Evolutionary conservation across 1,140 invertebrate species (phyloP), one percentile per base, ranked within the genome.

Genomic region (Teleopsis dalmanni): DNA sequence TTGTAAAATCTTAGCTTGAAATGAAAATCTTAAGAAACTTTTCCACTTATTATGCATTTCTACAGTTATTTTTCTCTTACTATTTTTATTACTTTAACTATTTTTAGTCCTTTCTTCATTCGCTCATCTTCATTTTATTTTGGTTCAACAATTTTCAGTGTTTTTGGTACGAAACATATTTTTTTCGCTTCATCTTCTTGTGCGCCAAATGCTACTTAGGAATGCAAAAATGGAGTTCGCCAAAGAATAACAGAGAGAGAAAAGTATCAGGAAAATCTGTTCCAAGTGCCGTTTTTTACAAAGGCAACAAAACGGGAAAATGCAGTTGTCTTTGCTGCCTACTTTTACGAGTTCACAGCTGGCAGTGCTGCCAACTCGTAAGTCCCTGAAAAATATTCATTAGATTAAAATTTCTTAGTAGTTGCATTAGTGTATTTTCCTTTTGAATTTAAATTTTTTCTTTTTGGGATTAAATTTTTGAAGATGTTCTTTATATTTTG

Each of bases 341-440:
- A 6, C 14, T 43, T 19, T 43, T 13, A 19, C 4, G 9, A 2
- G 16, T 11, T n/a, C 3, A n/a, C 27, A 29, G 7, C 13, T 5
- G 16, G 16, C 26, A 13, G 4, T 19, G 7, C 13, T 31, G 8
- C 7, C 18, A 31, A 31, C 26, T 16, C 6, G 11, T 29, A 29
- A 43, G 26, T 43, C 41, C 3, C 41, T 43, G 23, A 31, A 43
- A 43, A 43, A 43, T 43, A 43, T 43, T 43, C 41, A 43, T 43
- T 43, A 43, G 16, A n/a, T 5, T 31, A 43, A 43, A 43, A 43
- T 31, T 19, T 16, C 41, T 43, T 8, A 29, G 7, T 29, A 29
- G 7, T 29, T 29, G 13, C 27, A 29, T 29, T 29, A 13, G 27
- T 29, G 27, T 8, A 29, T 29, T 29, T 8, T 8, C 27, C 27